A percentile compares a stretch with the other conserved stretches of the same genome.
phyloP scores from a whole-genome alignment of 2,113 vertebrate genomes.

The Ceuthmochares aereus region DNA sequence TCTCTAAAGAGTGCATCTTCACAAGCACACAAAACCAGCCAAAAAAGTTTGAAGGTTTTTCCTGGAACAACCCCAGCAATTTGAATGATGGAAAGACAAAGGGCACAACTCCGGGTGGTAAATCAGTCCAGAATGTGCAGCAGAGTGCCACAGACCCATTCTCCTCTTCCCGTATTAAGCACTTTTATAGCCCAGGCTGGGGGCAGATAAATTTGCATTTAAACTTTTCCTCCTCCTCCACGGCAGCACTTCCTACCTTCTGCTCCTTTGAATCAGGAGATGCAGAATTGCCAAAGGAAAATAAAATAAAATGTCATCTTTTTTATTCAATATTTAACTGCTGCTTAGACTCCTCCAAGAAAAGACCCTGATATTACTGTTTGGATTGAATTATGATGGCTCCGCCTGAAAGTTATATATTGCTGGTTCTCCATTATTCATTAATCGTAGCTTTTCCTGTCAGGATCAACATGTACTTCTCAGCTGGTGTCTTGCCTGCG shows the following conservation, averaged over 20 bases:
- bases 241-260: not conserved
- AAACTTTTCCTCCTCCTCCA: not conserved
- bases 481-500: slow-evolving; percentile 56
- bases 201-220: slow-evolving; percentile 14
- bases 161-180: not conserved
- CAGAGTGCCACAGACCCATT: not conserved
- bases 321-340: slow-evolving; percentile 66
- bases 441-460: slow-evolving; percentile 68
- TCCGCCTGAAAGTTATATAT: slow-evolving; percentile 63
- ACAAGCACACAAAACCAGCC: not conserved
- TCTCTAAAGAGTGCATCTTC: not conserved
- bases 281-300: slow-evolving; percentile 35
- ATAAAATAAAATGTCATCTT: slow-evolving; percentile 61
- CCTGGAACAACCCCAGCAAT: not conserved
- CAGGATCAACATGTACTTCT: slow-evolving; percentile 71
- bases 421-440: slow-evolving; percentile 68
- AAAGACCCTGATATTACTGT: slow-evolving; percentile 43
- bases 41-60: not conserved
- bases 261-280: not conserved
- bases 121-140: not conserved
- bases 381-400: slow-evolving; percentile 67
- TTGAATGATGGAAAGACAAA: not conserved
- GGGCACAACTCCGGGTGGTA: not conserved
- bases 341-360: slow-evolving; percentile 54
- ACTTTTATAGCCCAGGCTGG: not conserved